Percentiles rank a stretch among this genome's conserved stretches.
phyloP scores from a whole-genome alignment of 92 coral and sea anemone species.

The Bergia sp. region DNA sequence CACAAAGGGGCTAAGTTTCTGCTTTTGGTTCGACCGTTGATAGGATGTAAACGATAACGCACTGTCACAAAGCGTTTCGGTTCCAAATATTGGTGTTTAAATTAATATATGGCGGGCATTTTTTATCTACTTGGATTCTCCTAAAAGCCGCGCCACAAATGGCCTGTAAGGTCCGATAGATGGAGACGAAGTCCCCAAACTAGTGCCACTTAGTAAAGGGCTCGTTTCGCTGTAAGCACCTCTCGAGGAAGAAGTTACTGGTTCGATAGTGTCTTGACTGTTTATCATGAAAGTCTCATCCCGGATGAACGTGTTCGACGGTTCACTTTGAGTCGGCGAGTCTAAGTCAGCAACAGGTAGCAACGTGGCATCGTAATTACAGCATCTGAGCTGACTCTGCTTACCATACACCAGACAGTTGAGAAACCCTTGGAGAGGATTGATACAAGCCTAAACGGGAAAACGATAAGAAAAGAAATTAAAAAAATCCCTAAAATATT shows the following conservation, averaged over 20 bases:
- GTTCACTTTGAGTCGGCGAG: constrained; percentile 19
- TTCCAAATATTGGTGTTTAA: too few species aligned
- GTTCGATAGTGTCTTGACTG: constrained; percentile 55
- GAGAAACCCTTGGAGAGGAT: constrained; percentile 90
- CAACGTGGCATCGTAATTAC: background rate
- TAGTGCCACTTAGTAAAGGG: constrained; percentile 37
- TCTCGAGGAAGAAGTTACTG: constrained; percentile 38
- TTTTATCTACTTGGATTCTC: constrained; percentile 57
- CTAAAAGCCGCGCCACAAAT: constrained; percentile 67
- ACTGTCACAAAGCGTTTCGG: too few species aligned
- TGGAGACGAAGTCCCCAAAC: constrained; percentile 34
- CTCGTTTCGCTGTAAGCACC: constrained; percentile 23
- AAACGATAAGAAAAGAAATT: background rate
- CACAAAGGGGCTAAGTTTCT: too few species aligned
- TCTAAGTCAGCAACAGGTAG: background rate
- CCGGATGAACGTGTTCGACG: constrained; percentile 29
- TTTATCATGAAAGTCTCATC: constrained; percentile 33
- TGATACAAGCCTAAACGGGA: constrained; percentile 69
- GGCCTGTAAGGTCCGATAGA: constrained; percentile 26
- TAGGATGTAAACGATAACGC: too few species aligned
- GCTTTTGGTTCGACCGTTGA: too few species aligned
- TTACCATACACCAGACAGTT: constrained; percentile 92
- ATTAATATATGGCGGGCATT: too few species aligned
- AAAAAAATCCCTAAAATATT: background rate
- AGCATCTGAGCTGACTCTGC: constrained; percentile 51